Base-by-base conservation (phyloP, 2,888 invertebrate species). In the Polymixis flavicincta region DNA sequence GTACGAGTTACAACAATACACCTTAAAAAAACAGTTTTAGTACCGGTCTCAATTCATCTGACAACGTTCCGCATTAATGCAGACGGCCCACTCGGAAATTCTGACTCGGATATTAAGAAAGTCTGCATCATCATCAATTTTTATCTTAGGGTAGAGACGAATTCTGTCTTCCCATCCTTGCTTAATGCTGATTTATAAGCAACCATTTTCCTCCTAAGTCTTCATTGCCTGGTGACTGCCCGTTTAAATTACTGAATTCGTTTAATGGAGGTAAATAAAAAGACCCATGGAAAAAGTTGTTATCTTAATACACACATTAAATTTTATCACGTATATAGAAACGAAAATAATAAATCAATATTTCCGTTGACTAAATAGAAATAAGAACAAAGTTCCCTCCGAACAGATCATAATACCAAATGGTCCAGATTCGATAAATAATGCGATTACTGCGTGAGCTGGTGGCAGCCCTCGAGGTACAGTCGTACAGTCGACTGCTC, bases 401-500 rank as follows among this genome's bases (percentile, higher is more conserved):
- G 37, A 48, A 73, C 71, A 82, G 80, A 87, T 84, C 82, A 84
- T 85, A 85, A 88, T 89, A 90, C 83, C 85, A 92, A 94, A 94
- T 94, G 90, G 93, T 92, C 90, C 90, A 91, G 88, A 90, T 89
- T 89, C 90, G 86, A 92, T 92, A 94, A 94, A 93, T 94, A 95
- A 95, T 92, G 89, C 92, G 95, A 96, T 95, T 94, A 94, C 89
- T 78, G 85, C 63, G 80, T 89, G 87, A 85, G 88, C 87, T 89
- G 88, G 89, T 89, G 89, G 91, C 92, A 94, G 86, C 95, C 95
- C 94, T 94, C 88, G 89, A 87, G 85, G 90, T 90, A 89, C 92
- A 92, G 92, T 87, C 84, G 90, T 90, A 89, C 92, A 92, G 92
- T 90, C 93, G 95, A 94, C 93, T 96, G 96, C 95, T 92, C 93